Conservation (phyloP, 1,140 invertebrate species). For the Acromyrmex heyeri region DNA sequence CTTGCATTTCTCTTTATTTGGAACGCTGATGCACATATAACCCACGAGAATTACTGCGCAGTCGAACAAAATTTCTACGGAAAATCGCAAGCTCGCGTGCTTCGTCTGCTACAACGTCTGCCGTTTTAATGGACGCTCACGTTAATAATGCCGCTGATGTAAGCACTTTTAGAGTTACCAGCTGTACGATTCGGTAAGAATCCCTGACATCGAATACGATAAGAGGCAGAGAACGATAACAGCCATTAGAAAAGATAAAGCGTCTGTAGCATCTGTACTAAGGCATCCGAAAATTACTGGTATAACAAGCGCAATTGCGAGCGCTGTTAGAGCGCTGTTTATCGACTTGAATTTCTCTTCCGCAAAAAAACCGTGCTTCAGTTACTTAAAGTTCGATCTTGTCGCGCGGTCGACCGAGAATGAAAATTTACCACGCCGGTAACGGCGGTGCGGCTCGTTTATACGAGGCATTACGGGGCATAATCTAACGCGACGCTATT, state of each 20-base stretch:
- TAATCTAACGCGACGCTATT: slow-evolving; percentile 54
- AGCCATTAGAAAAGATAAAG: slow-evolving; percentile 50
- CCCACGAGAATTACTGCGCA: slow-evolving; percentile 14
- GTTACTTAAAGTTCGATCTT: slow-evolving; percentile 14
- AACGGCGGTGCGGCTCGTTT: slow-evolving; percentile 39
- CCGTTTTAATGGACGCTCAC: slow-evolving; percentile 63
- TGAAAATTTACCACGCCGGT: slow-evolving; percentile 44
- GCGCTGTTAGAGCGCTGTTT: background rate
- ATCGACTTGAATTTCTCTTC: background rate
- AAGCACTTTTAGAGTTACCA: slow-evolving; percentile 65
- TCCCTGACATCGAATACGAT: slow-evolving; percentile 54
- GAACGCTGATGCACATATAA: slow-evolving; percentile 33
- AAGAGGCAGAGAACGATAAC: slow-evolving; percentile 50
- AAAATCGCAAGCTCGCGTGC: slow-evolving; percentile 60
- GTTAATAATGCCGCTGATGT: slow-evolving; percentile 68
- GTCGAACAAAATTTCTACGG: slow-evolving; percentile 58
- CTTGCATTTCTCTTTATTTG: background rate
- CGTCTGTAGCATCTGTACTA: background rate
- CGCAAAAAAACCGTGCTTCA: background rate
- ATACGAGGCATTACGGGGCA: slow-evolving; percentile 19
- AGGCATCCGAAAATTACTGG: slow-evolving; percentile 38
- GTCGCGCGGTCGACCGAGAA: background rate
- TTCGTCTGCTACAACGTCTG: slow-evolving; percentile 31
- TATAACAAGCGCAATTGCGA: background rate
- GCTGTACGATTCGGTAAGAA: slow-evolving; percentile 31